Evolutionary conservation across 2,113 vertebrate genomes (phyloP).

Genomic region (Ochotona princeps): DNA sequence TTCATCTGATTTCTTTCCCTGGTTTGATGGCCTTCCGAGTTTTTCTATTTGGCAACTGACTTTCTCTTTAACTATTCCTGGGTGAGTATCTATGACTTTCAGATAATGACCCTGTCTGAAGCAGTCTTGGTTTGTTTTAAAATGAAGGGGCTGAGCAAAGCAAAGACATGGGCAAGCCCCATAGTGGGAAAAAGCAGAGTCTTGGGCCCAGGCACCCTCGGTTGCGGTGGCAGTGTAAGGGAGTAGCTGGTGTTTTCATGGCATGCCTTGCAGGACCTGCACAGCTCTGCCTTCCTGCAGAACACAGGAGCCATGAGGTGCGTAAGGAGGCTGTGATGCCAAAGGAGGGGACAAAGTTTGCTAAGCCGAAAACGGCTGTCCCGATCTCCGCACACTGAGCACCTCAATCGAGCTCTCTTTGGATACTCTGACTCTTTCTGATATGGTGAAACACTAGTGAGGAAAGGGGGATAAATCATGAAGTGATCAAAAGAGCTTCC

Average conservation of each 20-base stretch:
- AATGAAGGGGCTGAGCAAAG: background rate
- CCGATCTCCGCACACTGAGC: background rate
- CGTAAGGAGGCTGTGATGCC: background rate
- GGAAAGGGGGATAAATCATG: conserved; percentile 17
- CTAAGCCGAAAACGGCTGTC: background rate
- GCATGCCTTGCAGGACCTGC: background rate
- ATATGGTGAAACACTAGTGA: background rate
- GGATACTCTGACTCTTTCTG: background rate
- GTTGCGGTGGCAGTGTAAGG: background rate
- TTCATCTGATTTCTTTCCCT: background rate
- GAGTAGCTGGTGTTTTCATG: background rate
- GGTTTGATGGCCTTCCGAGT: background rate
- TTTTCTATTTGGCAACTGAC: background rate
- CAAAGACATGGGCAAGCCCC: background rate
- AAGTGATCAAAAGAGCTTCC: background rate
- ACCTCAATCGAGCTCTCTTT: background rate
- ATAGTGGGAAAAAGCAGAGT: background rate
- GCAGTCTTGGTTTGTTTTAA: background rate
- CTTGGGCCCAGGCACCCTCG: background rate
- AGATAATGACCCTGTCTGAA: background rate
- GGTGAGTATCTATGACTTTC: background rate
- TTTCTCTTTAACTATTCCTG: background rate
- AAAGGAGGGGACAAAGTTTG: background rate
- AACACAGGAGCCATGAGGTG: background rate
- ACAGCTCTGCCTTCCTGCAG: background rate